These are phyloP conservation scores for Luperina nickerlii DNA, from an alignment of 2,888 invertebrate species.

Conservation along the genomic window DNA sequence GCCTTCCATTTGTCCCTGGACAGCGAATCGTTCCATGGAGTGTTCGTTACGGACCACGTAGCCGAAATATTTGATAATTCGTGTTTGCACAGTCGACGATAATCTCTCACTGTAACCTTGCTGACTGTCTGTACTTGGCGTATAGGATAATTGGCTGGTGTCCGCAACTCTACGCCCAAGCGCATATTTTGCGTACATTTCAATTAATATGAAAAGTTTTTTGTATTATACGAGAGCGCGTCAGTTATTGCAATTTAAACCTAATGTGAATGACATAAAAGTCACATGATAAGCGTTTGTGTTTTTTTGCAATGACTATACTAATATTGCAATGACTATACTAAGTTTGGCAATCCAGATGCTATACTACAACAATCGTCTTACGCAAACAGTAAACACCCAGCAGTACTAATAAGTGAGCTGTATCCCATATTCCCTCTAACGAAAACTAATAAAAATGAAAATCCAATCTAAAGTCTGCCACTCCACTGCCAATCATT, in stretches of 20 bases:
- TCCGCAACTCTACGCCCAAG: too few species aligned
- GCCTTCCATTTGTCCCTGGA: too few species aligned
- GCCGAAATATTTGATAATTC: too few species aligned
- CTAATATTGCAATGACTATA: too few species aligned
- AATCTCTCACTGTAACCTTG: too few species aligned
- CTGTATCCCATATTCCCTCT: not conserved
- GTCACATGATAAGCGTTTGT: not conserved
- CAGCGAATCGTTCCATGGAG: too few species aligned
- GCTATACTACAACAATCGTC: not conserved
- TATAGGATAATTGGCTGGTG: too few species aligned
- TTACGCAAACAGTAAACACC: not conserved
- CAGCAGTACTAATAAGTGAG: not conserved
- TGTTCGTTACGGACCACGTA: too few species aligned
- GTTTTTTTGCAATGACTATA: not conserved
- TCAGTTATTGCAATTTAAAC: not conserved
- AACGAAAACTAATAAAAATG: constrained; percentile 23
- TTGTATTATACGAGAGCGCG: not conserved
- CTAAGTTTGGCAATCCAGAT: not conserved
- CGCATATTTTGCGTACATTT: not conserved
- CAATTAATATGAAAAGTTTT: not conserved
- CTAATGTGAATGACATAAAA: not conserved
- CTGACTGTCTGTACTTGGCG: too few species aligned
- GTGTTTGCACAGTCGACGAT: too few species aligned
- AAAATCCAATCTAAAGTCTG: constrained; percentile 32
- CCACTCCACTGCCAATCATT: constrained; percentile 47